Evolutionary conservation across 35 echinoderm and acorn worm species (phyloP).

Genomic region (Heliocidaris erythrogramma): DNA sequence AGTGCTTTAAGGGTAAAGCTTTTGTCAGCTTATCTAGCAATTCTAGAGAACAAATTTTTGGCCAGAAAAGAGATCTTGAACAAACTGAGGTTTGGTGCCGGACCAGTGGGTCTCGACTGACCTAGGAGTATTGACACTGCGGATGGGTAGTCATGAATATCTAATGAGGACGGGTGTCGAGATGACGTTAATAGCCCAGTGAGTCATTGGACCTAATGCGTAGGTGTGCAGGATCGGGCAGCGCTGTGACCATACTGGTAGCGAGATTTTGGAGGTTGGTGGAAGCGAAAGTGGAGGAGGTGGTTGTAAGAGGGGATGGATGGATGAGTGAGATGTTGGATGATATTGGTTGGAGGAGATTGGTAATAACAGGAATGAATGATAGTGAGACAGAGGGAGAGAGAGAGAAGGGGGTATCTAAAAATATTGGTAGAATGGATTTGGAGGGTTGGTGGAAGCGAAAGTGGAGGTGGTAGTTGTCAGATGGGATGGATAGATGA

Average conservation of each 20-base stretch:
- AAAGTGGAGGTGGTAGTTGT: neutral
- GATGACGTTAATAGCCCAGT: constrained; percentile 25
- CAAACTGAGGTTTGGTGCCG: neutral
- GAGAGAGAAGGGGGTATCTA: neutral
- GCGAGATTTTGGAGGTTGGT: neutral
- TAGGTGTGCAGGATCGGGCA: neutral
- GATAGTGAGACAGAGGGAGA: neutral
- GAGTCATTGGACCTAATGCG: constrained; percentile 31
- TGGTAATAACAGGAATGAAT: neutral
- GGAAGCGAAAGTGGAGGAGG: neutral
- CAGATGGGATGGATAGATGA: neutral
- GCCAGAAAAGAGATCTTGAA: too few relatives aligned
- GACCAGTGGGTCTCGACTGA: neutral
- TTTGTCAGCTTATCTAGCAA: too few relatives aligned
- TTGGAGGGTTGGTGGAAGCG: too few relatives aligned
- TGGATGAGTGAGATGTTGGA: neutral
- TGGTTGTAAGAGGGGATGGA: neutral
- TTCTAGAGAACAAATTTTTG: too few relatives aligned
- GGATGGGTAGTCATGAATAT: constrained; percentile 22
- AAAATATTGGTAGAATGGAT: neutral
- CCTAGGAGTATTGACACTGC: constrained; percentile 24
- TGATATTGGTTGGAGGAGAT: neutral
- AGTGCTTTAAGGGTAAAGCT: too few relatives aligned
- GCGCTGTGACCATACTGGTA: neutral
- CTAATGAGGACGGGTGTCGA: constrained; percentile 7